Evolutionary conservation across 30 jellyfish, hydroid and myxozoan species (phyloP), one percentile per base, ranked within the genome.

Genomic region (Pseudorhiza aurosa): DNA sequence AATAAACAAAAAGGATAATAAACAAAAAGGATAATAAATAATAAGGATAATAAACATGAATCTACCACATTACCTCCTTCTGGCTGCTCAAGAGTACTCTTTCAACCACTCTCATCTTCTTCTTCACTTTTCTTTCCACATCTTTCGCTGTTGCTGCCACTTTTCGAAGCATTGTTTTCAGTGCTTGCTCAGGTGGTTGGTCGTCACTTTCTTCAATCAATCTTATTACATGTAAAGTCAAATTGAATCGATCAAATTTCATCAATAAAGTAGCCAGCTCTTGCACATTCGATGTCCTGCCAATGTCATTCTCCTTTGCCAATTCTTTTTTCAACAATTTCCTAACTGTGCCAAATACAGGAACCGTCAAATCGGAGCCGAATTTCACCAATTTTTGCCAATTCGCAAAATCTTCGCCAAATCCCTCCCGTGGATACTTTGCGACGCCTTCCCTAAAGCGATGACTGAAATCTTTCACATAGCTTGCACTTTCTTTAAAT

Each of bases 331-430:
- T 42, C 18, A 43, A 27, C 68, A 68, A 15, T 2, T 68, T 39
- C 44, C 53, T 37, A 11, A 68, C 30, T 11, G 62, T 76, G 8
- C 75, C 58, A 15, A 64, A 10, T 11, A 50, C 65, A 9, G 91
- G 91, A 2, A 79, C 53, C 30, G 58, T 12, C 71, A 79, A 42
- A 63, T 79, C 91, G 18, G 91, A 79, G 28, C 30, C 64, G 37
- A 79, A 79, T 1, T 73, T 63, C 59, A 76, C 42, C 32, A 76
- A 12, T 33, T 76, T 76, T 44, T 46, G 88, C 88, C 88, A 76
- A 8, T 76, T 76, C 44, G 49, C 27, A 55, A 59, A 76, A 14
- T 75, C 80, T 5, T 28, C 35, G 12, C 37, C 60, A n/a, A 72
- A 29, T 14, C 8, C 21, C 31, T 17, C 31, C n/a, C n/a, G n/a